Evolutionary conservation across 92 coral and sea anemone genomes (phyloP).

Genomic region (Phymanthus crucifer): DNA sequence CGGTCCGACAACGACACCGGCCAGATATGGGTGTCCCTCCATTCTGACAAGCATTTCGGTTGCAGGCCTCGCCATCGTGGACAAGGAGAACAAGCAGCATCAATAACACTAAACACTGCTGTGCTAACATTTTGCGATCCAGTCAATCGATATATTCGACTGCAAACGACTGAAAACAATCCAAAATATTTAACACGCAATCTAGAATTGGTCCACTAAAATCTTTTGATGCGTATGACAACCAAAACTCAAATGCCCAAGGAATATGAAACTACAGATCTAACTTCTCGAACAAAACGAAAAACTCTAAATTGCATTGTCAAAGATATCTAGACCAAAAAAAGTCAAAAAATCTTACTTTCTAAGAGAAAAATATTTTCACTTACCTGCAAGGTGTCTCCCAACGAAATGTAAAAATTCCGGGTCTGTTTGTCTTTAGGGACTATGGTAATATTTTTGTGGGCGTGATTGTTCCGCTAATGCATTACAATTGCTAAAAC

Average conservation of each 20-base stretch:
- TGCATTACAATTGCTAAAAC: not conserved
- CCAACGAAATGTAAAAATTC: not conserved
- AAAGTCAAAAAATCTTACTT: not conserved
- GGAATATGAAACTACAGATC: not conserved
- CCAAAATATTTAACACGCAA: too few species aligned
- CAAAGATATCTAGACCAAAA: not conserved
- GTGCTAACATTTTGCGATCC: not conserved
- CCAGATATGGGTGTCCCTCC: slow-evolving; percentile 34
- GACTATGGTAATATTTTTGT: not conserved
- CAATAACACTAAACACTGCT: not conserved
- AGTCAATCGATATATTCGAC: too few species aligned
- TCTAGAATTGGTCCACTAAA: too few species aligned
- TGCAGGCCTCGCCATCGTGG: slow-evolving; percentile 16
- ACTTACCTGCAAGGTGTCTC: not conserved
- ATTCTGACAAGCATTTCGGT: slow-evolving; percentile 42
- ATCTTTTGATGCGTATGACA: too few species aligned
- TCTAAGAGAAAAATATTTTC: not conserved
- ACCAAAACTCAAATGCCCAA: too few species aligned
- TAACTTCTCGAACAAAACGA: not conserved
- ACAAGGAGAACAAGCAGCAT: slow-evolving; percentile 10
- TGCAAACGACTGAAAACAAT: too few species aligned
- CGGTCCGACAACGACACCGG: slow-evolving; percentile 48
- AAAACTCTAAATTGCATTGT: not conserved
- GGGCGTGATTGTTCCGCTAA: not conserved
- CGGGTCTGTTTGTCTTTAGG: not conserved